Evolutionary conservation across 2,797 vertebrate species (phyloP).

Genomic region (Acomys russatus): DNA sequence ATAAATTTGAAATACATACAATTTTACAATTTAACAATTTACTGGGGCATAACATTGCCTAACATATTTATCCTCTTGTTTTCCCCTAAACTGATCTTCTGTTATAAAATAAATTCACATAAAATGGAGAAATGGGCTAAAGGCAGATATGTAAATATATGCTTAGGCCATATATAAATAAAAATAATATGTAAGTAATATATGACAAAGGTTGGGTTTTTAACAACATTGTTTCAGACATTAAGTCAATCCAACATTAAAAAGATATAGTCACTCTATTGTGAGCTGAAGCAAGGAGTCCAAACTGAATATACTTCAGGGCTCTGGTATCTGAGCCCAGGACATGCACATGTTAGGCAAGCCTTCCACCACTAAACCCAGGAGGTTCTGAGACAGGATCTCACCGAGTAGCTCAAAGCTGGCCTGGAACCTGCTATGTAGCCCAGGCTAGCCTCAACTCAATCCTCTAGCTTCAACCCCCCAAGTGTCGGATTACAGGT

Average conservation of each 20-base stretch:
- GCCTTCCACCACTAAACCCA: not conserved
- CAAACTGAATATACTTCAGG: not conserved
- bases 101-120: constrained; percentile 62
- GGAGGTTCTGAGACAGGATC: not conserved
- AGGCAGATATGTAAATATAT: constrained; percentile 14
- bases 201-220: not conserved
- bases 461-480: not conserved
- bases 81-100: constrained; percentile 43
- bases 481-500: not conserved
- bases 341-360: too few species aligned
- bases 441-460: not conserved
- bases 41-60: constrained; percentile 26
- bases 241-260: not conserved
- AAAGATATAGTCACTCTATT: not conserved
- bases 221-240: constrained; percentile 20
- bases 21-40: not conserved
- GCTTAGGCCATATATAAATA: constrained; percentile 22
- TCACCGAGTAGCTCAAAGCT: not conserved
- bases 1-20: constrained; percentile 21
- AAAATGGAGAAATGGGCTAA: constrained; percentile 38
- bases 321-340: not conserved
- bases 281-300: not conserved
- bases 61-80: constrained; percentile 47
- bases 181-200: constrained; percentile 35
- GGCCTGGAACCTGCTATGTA: not conserved